These are phyloP conservation scores for Poecilia velifera DNA, from an alignment of 2,797 vertebrate genomes.

Conservation along the genomic window DNA sequence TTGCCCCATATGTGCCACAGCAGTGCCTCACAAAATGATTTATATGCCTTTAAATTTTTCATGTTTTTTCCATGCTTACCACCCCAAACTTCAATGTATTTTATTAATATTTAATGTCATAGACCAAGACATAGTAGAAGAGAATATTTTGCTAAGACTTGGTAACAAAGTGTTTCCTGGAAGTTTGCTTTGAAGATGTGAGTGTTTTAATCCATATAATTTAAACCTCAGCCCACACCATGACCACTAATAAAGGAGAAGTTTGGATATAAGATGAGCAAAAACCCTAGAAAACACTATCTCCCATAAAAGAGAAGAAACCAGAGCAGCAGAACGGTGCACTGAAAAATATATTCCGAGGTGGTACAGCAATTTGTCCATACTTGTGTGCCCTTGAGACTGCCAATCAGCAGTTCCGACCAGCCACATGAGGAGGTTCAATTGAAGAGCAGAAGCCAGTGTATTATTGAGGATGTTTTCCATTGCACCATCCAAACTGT, in stretches of 20 bases:
- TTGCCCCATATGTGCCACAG: not conserved
- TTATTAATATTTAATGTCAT: not conserved
- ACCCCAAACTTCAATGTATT: not conserved
- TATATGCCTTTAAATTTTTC: not conserved
- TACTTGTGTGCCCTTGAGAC: not conserved
- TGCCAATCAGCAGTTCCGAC: not conserved
- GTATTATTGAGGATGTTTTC: constrained; percentile 4
- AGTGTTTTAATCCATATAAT: not conserved
- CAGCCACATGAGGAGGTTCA: not conserved
- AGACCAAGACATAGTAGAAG: not conserved
- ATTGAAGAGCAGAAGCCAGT: not conserved
- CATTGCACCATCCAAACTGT: not conserved
- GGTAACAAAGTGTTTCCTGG: not conserved
- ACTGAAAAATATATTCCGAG: not conserved
- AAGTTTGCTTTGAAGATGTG: not conserved
- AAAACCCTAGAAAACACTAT: not conserved
- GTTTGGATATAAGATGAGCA: not conserved
- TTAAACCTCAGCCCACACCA: not conserved
- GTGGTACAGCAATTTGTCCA: not conserved
- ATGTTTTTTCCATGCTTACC: not conserved
- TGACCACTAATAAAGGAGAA: not conserved
- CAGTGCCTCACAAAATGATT: not conserved
- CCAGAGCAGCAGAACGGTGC: not conserved
- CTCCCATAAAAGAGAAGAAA: not conserved
- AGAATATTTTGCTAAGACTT: not conserved